These are phyloP conservation scores for Euclidia mi DNA, from an alignment of 2,888 invertebrate genomes.

Conservation along the genomic window DNA sequence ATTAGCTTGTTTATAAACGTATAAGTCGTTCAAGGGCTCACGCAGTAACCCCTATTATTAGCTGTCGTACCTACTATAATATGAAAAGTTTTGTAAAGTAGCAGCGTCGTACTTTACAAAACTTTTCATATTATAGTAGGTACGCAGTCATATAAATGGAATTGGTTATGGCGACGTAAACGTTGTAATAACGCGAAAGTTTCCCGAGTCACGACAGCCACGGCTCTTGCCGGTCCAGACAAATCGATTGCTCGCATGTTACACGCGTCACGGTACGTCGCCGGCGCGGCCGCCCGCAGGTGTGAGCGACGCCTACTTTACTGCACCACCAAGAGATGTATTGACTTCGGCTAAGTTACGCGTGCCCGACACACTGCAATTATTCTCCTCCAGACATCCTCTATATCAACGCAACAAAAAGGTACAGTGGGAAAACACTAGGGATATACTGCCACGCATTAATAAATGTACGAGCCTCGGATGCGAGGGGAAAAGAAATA, in stretches of 20 bases:
- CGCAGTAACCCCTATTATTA: constrained; percentile 69
- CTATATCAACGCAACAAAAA: constrained; percentile 54
- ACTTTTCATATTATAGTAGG: too few species aligned
- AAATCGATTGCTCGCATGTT: constrained; percentile 81
- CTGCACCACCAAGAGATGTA: constrained; percentile 65
- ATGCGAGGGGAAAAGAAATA: constrained; percentile 58
- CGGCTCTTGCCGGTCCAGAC: constrained; percentile 74
- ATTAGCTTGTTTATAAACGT: constrained; percentile 65
- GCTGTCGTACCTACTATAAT: constrained; percentile 62
- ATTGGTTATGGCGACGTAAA: constrained; percentile 77
- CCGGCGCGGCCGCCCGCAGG: constrained; percentile 65
- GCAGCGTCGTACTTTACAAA: too few species aligned
- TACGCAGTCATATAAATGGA: constrained; percentile 70
- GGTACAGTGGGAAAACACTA: constrained; percentile 47
- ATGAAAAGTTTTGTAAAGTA: constrained; percentile 72
- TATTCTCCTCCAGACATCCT: constrained; percentile 57
- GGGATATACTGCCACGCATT: constrained; percentile 52
- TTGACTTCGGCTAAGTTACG: constrained; percentile 61
- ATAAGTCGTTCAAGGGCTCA: constrained; percentile 68
- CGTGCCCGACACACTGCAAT: constrained; percentile 52
- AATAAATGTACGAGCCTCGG: constrained; percentile 54
- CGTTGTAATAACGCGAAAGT: constrained; percentile 76
- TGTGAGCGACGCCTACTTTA: constrained; percentile 72
- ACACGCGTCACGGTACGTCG: constrained; percentile 62
- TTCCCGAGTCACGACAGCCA: constrained; percentile 77